Conservation (phyloP, 2,113 vertebrate genomes). For the Colius striatus region DNA sequence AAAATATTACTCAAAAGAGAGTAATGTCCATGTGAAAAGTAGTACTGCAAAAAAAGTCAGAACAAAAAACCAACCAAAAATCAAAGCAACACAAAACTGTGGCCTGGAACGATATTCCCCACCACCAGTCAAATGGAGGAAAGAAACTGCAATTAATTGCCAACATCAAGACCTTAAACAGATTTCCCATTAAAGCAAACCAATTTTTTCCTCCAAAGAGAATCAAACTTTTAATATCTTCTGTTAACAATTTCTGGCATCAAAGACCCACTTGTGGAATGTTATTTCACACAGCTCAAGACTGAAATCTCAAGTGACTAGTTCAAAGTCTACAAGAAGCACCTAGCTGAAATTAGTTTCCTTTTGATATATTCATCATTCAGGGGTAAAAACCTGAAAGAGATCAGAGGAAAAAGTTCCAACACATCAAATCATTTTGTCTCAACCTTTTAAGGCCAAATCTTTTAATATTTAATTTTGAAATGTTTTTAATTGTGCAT, state of each 20-base stretch:
- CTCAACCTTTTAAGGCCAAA: not conserved
- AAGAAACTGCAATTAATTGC: not conserved
- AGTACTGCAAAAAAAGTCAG: constrained; percentile 31
- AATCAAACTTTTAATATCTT: not conserved
- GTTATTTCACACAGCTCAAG: not conserved
- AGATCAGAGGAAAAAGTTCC: not conserved
- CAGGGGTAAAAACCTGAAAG: not conserved
- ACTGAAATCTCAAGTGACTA: not conserved
- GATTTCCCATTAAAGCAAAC: not conserved
- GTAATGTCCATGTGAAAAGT: constrained; percentile 40
- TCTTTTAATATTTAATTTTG: not conserved
- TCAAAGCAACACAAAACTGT: not conserved
- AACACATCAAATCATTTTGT: not conserved
- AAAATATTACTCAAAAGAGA: constrained; percentile 62
- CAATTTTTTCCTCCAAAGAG: not conserved
- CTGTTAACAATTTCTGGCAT: not conserved
- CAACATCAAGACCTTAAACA: not conserved
- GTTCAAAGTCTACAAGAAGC: not conserved
- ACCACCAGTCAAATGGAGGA: not conserved
- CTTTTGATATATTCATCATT: not conserved
- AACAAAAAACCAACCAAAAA: not conserved
- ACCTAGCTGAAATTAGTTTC: not conserved
- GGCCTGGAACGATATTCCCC: constrained; percentile 14
- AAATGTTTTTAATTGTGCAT: not conserved
- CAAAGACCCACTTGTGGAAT: not conserved